Evolutionary conservation across 2,888 invertebrate species (phyloP), one percentile per base, ranked within the genome.

Genomic region (Meteorus colon): DNA sequence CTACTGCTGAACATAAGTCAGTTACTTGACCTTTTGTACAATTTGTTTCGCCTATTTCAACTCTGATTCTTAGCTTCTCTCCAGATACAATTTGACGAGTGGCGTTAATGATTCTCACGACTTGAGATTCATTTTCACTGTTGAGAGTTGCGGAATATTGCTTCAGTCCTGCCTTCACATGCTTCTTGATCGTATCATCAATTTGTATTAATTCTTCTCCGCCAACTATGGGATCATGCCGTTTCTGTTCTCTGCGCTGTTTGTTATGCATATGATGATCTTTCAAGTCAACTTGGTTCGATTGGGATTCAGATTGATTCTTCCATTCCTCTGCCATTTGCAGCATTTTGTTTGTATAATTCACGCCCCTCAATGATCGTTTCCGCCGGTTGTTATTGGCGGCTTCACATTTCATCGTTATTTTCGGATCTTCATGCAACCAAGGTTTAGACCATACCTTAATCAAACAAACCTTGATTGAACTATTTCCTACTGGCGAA

Each of bases 401-500:
- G 81, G 75, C 19, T 76, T 69, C 69, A 73, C 63, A 78, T 14
- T 81, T 80, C 71, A 85, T 82, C n/a, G 81, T 75, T 4, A 85
- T 68, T 67, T 83, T 77, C 14, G 91, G 91, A 63, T 91, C 90
- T 67, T 86, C 74, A 31, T 91, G 90, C 70, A 92, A 79, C 93
- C 93, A 94, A 4, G 92, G 91, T 81, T 91, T 90, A 68, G 92
- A 91, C 93, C 93, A 93, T 65, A 93, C 89, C 73, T 87, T 81
- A 48, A 93, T 85, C 34, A 90, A 81, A 83, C 93, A 94, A 24
- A 85, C 81, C 24, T 83, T 82, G 1, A 80, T 74, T 34, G 85
- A 83, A 6, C 83, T 83, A 34, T 85, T 84, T 6, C 87, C 80
- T 51, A 86, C 82, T 62, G 87, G 77, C 59, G 84, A 77, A 60